Evolutionary conservation across 2,888 invertebrate species (phyloP), one percentile per base, ranked within the genome.

Genomic region (Caenorhabditis sinica): DNA sequence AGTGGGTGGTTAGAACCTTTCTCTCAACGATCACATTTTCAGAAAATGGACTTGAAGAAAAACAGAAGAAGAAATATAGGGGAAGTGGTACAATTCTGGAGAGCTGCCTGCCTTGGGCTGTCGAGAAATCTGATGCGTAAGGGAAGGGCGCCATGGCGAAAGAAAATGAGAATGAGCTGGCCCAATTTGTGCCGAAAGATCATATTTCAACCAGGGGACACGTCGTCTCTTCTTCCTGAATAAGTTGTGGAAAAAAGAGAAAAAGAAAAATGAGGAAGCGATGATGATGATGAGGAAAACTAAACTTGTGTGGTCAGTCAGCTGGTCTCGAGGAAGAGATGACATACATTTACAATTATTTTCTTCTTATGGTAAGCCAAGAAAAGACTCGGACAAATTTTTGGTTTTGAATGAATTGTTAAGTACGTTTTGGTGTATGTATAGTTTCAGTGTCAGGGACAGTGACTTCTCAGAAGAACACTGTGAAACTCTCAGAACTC

Each of bases 301-400:
- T 61, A 56, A 71, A 71, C 71, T 79, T 66, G 30, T 73, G 66
- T 72, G 72, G 63, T 63, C 30, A 61, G 72, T 72, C 80, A 80
- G 80, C 80, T 71, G 77, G 61, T 63, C 56, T 33, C 25, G 40
- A 45, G 33, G 56, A 66, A 17, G 30, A 61, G 45, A 75, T 66
- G 68, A 60, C 79, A 79, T 80, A 72, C 80, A 80, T 80, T 72
- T 66, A 72, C 65, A 72, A 80, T 80, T 80, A 80, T 80, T 79
- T 80, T 65, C 61, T 65, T 61, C 40, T 40, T 36, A 20, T 53
- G 8, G 53, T 49, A 8, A 13, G 63, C 51, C n/a, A 36, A 36
- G 49, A 75, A n/a, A n/a, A n/a, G n/a, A n/a, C n/a, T n/a, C n/a
- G n/a, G n/a, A n/a, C n/a, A n/a, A n/a, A 30, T 43, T 66, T n/a